A percentile compares a stretch with the other conserved stretches of the same genome.
These are phyloP conservation scores for Prinia subflava DNA, from an alignment of 2,113 vertebrate species.

Conservation along the genomic window DNA sequence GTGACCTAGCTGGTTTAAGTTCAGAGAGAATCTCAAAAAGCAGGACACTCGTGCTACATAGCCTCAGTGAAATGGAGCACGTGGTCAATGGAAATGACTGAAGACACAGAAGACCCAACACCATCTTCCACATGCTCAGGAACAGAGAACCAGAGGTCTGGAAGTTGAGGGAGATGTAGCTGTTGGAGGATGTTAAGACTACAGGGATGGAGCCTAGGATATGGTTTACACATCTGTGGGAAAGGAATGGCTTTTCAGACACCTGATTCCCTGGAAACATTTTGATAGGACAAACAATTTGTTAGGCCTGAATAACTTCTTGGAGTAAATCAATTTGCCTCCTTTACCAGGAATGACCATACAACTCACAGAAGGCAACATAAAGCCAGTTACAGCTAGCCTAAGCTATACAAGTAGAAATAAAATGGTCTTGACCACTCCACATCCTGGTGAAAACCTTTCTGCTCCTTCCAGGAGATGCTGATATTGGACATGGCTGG, in stretches of 20 bases:
- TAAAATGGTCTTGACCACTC: not conserved
- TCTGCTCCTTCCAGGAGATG: not conserved
- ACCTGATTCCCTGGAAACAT: not conserved
- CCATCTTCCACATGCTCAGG: not conserved
- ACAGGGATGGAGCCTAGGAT: not conserved
- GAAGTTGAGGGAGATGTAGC: not conserved
- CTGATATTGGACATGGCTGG: not conserved
- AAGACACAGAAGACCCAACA: not conserved
- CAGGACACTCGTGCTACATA: not conserved
- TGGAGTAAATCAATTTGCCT: not conserved
- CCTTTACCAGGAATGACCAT: not conserved
- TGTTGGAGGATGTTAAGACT: not conserved
- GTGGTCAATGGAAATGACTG: not conserved
- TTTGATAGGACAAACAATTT: not conserved
- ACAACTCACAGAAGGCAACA: not conserved
- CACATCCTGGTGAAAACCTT: not conserved
- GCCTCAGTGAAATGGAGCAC: not conserved
- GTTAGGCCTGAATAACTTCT: not conserved
- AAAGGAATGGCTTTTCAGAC: not conserved
- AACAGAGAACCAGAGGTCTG: not conserved
- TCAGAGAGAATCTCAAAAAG: not conserved
- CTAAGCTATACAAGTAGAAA: not conserved
- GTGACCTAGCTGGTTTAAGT: not conserved
- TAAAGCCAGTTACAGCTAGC: not conserved
- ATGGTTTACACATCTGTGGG: not conserved